Percentiles rank a stretch among this genome's conserved stretches.
These are phyloP conservation scores for Papilio demoleus DNA, from an alignment of 2,888 invertebrate species.

Conservation along the genomic window DNA sequence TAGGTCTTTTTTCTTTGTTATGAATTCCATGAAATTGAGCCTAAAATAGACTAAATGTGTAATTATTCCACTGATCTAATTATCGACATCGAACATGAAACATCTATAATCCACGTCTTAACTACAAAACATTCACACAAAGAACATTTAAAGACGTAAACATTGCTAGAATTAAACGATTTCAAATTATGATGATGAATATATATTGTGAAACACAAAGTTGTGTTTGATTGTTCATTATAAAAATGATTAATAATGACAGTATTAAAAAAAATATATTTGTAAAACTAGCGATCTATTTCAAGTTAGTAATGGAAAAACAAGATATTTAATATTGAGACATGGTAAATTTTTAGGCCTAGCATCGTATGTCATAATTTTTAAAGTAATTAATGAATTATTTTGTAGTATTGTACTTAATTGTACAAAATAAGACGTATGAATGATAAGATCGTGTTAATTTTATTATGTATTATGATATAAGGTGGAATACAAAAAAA, in stretches of 20 bases:
- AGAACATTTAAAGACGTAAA: conserved; percentile 9
- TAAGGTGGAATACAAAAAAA: conserved; percentile 36
- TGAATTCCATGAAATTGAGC: background rate
- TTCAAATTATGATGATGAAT: conserved; percentile 7
- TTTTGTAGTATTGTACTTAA: background rate
- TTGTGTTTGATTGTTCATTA: background rate
- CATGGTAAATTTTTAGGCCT: background rate
- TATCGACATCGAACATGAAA: background rate
- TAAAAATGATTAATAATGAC: background rate
- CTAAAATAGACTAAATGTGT: background rate
- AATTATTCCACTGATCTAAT: conserved; percentile 1
- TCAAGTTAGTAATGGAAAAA: conserved; percentile 16
- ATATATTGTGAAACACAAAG: background rate
- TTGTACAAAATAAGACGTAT: conserved; percentile 48
- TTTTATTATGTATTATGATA: conserved; percentile 23
- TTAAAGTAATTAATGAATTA: background rate
- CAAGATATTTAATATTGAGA: background rate
- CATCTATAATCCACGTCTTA: background rate
- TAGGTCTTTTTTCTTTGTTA: background rate
- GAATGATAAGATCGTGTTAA: conserved; percentile 47
- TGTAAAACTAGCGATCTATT: conserved; percentile 35
- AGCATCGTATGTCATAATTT: background rate
- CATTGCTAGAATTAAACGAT: conserved; percentile 7
- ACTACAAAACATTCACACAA: conserved; percentile 23
- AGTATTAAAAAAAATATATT: background rate